Evolutionary conservation across 1,140 invertebrate genomes (phyloP), one percentile per base, ranked within the genome.

Genomic region (Cydia strobilella): DNA sequence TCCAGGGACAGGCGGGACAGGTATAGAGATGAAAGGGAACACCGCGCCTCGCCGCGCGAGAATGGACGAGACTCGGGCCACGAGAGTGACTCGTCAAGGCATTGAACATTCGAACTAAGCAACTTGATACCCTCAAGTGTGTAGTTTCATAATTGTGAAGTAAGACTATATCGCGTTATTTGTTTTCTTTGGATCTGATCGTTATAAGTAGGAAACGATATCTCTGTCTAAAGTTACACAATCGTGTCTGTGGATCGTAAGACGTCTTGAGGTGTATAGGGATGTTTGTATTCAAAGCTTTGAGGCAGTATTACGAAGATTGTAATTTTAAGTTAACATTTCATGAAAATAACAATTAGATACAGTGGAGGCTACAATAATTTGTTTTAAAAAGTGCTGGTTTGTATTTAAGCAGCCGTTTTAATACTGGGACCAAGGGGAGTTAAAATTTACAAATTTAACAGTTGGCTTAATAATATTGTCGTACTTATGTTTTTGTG

Each of bases 21-120:
- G 9, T 89, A 86, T 74, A 82, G 92, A 75, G 91, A 93, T 59
- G 90, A 92, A 45, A 85, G 92, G 76, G 90, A 92, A 13, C 89
- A 93, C 71, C 87, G 90, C 54, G 92, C 92, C 5, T 92, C 90
- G 7, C 92, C 91, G 23, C 85, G 92, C 75, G 90, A 93, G 79
- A 93, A 92, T 77, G 91, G 92, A 45, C 82, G 88, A 20, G 92
- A 93, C 75, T 93, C 93, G 12, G 93, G 93, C 45, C 93, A 93
- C 77, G 92, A 93, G 77, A 93, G 93, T 80, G 93, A 93, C 76
- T 92, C 91, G 20, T 93, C 93, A n/a, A 84, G 92, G 81, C 93
- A 93, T 85, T 93, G 79, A 90, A 71, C 48, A 51, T 51, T 35
- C 35, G 25, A 59, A 76, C 73, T 35, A 27, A 69, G 69, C 54